phyloP scores from a whole-genome alignment of 2,797 vertebrate species.

The Acrocephalus scirpaceus region DNA sequence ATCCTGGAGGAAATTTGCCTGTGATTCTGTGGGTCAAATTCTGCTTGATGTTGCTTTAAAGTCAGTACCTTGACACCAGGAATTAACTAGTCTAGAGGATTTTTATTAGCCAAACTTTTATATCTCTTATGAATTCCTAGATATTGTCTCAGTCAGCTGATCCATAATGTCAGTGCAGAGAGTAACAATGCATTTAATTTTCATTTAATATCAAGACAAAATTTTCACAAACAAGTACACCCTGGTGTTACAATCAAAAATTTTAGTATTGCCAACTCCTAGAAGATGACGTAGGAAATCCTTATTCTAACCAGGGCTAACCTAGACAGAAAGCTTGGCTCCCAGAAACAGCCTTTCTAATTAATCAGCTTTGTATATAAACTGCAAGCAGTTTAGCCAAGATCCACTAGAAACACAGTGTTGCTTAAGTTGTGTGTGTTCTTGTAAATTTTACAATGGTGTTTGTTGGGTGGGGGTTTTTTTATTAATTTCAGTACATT shows the following conservation, averaged over 20 bases:
- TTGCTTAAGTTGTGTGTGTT: conserved; percentile 19
- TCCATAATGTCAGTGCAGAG: background rate
- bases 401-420: background rate
- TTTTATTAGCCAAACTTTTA: background rate
- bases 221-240: background rate
- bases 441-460: conserved; percentile 29
- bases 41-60: background rate
- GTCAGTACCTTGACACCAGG: background rate
- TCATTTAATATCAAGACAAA: background rate
- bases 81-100: background rate
- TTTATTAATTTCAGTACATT: background rate
- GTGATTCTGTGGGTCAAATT: background rate
- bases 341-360: background rate
- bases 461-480: background rate
- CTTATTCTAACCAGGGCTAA: background rate
- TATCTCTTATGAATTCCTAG: background rate
- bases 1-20: background rate
- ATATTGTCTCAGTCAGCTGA: background rate
- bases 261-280: background rate
- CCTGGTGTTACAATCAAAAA: background rate
- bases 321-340: background rate
- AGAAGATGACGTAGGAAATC: background rate
- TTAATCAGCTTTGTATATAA: conserved; percentile 41
- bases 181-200: background rate
- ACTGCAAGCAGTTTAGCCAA: background rate